A percentile compares a stretch with the other conserved stretches of the same genome.
These are phyloP conservation scores for Micromussa lordhowensis DNA, from an alignment of 92 coral and sea anemone genomes.

Conservation along the genomic window DNA sequence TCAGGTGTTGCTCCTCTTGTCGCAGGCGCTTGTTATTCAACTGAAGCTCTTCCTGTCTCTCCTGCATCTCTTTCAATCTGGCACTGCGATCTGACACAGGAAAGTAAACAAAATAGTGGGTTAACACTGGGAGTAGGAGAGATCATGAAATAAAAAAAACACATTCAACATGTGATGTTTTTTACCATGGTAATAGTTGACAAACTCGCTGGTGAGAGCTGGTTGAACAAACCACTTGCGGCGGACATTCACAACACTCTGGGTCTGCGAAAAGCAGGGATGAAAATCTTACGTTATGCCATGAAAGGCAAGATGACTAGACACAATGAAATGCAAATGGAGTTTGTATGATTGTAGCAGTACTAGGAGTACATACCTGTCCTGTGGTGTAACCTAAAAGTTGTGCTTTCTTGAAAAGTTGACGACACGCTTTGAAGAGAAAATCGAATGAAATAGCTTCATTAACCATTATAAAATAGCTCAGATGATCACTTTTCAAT, in stretches of 20 bases:
- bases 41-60: constrained; percentile 79
- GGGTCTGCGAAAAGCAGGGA: constrained; percentile 55
- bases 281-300: constrained; percentile 12
- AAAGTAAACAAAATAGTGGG: too few species aligned
- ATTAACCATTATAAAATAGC: neutral
- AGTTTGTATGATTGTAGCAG: neutral
- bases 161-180: neutral
- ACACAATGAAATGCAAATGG: too few species aligned
- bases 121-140: neutral
- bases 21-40: constrained; percentile 86
- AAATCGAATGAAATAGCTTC: neutral
- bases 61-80: constrained; percentile 90
- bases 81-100: constrained; percentile 83
- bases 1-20: constrained; percentile 82
- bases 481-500: neutral
- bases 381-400: constrained; percentile 86
- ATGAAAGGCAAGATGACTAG: neutral
- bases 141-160: neutral
- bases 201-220: constrained; percentile 95
- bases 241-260: constrained; percentile 81
- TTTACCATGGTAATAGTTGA: constrained; percentile 93
- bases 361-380: constrained; percentile 64
- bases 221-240: constrained; percentile 97
- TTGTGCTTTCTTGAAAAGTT: constrained; percentile 92
- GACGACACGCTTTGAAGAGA: constrained; percentile 83